These are phyloP conservation scores for Manis crassicaudata DNA, from an alignment of 2,797 vertebrate genomes.

Conservation along the genomic window DNA sequence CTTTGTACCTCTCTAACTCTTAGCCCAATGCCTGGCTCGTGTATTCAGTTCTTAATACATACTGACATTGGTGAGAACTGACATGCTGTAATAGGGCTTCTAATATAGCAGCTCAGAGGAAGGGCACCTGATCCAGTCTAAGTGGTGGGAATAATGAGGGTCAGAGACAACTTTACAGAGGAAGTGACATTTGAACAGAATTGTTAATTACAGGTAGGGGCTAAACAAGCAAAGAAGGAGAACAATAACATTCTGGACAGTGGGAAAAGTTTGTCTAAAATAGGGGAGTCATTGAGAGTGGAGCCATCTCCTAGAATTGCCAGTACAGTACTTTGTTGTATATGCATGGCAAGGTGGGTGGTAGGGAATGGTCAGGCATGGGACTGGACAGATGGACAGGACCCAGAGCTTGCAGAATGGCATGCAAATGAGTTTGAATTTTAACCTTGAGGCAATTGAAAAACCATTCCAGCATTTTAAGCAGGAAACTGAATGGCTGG, in stretches of 20 bases:
- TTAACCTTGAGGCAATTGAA: not conserved
- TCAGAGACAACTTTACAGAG: not conserved
- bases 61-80: not conserved
- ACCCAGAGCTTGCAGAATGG: not conserved
- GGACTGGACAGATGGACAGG: not conserved
- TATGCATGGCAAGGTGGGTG: not conserved
- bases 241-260: not conserved
- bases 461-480: slow-evolving; percentile 32
- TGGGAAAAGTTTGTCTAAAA: not conserved
- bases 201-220: not conserved
- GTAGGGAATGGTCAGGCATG: not conserved
- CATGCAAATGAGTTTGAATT: slow-evolving; percentile 11
- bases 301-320: not conserved
- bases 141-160: not conserved
- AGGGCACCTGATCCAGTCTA: not conserved
- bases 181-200: not conserved
- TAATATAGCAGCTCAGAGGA: not conserved
- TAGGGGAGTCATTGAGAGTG: not conserved
- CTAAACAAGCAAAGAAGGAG: not conserved
- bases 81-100: not conserved
- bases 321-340: not conserved
- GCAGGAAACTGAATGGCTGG: not conserved
- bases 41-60: not conserved
- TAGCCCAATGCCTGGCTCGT: not conserved
- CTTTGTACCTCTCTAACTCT: not conserved